Base-by-base conservation (phyloP, 30 jellyfish, hydroid and myxozoan species). In the Haliclystus octoradiatus region DNA sequence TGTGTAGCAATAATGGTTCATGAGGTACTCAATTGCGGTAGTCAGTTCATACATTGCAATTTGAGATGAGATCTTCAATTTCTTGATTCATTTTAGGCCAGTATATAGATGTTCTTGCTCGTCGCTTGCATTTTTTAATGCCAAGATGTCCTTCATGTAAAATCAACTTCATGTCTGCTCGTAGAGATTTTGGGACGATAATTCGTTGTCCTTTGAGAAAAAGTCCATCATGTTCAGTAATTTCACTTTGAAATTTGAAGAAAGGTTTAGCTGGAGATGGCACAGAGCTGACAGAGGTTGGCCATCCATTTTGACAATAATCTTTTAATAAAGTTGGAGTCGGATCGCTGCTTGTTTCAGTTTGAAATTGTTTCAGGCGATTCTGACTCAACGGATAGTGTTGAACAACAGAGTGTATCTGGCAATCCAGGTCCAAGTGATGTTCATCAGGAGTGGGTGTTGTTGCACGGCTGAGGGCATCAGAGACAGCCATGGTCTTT, bases 131-230 rank as follows among this genome's bases (percentile, higher is more conserved):
- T 26, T 73, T 73, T 50, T 73, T 52, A 2, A 60, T 64, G 35
- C 84, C 84, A 60, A 60, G 84, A 62, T 73, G 77, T 27, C 84
- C 84, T 62, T 73, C 69, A 30, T 73, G 84, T 52, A 63, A 35
- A 52, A 64, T 2, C 14, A 69, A 13, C 25, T 66, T 34, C 57
- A 73, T 73, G 62, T 73, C 84, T 73, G 34, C 34, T 51, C 68
- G 68, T 61, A 73, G 68, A 0, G 69, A 30, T 12, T 76, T 61
- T 57, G 68, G 76, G 1, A 73, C 68, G n/a, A 73, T 73, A 67
- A 73, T 73, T 53, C 76, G 68, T 64, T 73, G 84, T 33, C 84
- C 76, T 31, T 73, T 73, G 1, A 72, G 30, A 69, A 73, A 68
- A 2, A 70, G 74, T 26, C 74, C 81, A 26, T 52, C 1, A 50